Conservation (phyloP, 2,888 invertebrate species). For the Phengaris alcon region DNA sequence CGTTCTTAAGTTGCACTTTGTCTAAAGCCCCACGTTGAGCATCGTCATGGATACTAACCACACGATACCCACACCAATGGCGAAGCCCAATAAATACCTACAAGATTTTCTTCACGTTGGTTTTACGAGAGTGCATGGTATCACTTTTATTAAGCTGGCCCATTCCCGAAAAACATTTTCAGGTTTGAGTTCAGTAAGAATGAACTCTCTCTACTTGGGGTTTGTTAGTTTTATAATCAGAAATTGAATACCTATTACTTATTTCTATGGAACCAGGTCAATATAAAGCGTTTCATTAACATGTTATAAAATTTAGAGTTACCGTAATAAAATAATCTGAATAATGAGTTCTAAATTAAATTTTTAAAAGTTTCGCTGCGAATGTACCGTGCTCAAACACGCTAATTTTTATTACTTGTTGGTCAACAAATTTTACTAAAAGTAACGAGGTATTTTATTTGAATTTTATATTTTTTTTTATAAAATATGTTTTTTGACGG, state of each 20-base stretch:
- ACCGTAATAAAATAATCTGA: background rate
- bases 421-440: conserved; percentile 5
- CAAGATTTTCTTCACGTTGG: too few species aligned
- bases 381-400: background rate
- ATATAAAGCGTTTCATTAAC: background rate
- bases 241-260: too few species aligned
- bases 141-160: too few species aligned
- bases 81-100: too few species aligned
- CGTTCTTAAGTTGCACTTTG: too few species aligned
- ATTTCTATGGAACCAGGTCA: background rate
- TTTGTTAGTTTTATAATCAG: background rate
- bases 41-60: too few species aligned
- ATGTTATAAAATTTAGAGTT: background rate
- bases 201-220: background rate
- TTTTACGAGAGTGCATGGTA: too few species aligned
- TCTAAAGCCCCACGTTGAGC: too few species aligned
- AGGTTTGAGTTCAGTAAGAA: too few species aligned
- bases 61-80: too few species aligned
- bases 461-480: background rate
- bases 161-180: too few species aligned
- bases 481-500: background rate
- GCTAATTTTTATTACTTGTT: background rate
- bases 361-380: background rate
- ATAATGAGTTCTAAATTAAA: background rate
- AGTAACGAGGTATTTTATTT: background rate